A percentile compares a stretch with the other conserved stretches of the same genome.
These are phyloP conservation scores for Zaprionus kolodkinae DNA, from an alignment of 1,140 invertebrate species.

Conservation along the genomic window DNA sequence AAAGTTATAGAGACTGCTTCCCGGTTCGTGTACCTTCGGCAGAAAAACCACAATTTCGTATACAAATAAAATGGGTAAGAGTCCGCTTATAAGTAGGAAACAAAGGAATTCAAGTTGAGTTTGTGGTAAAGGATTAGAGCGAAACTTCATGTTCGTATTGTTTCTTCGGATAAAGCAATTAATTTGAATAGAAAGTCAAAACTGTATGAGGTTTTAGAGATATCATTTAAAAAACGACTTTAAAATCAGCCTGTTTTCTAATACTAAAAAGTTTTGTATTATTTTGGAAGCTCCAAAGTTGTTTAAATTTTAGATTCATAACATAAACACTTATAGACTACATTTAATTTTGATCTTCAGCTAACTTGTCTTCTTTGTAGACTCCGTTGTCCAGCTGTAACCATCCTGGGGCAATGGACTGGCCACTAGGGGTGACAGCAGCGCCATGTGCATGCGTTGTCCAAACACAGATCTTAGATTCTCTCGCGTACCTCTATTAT, in stretches of 20 bases:
- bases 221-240: no score
- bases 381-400: constrained; percentile 86
- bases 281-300: not conserved
- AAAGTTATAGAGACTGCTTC: constrained; percentile 60
- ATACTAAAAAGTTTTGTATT: not conserved
- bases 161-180: not conserved
- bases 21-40: constrained; percentile 85
- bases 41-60: constrained; percentile 88
- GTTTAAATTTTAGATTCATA: no score
- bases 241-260: no score
- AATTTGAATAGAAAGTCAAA: not conserved
- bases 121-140: constrained; percentile 55
- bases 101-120: constrained; percentile 43
- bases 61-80: constrained; percentile 58
- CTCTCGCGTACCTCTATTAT: constrained; percentile 89
- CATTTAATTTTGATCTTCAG: not conserved
- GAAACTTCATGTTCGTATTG: constrained; percentile 43
- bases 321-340: not conserved
- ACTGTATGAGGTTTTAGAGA: not conserved
- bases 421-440: constrained; percentile 91
- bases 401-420: constrained; percentile 92
- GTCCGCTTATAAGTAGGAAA: constrained; percentile 44
- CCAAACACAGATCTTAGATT: constrained; percentile 90
- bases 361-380: constrained; percentile 17
- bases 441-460: constrained; percentile 89